Conservation (phyloP, 2,888 invertebrate genomes). For the Stenodera caucasica region DNA sequence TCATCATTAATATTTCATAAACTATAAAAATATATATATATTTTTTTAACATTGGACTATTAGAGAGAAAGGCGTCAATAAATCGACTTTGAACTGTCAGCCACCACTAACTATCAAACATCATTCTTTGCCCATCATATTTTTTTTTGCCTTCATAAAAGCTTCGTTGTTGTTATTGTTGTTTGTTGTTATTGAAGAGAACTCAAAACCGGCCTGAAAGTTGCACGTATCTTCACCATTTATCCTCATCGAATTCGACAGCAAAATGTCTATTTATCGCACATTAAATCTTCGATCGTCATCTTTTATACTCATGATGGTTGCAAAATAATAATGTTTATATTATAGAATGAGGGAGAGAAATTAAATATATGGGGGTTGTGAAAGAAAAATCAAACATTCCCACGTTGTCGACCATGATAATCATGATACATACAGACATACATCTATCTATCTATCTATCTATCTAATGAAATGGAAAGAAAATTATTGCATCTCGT, state of each 20-base stretch:
- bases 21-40: too few relatives aligned
- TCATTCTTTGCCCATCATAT: background rate
- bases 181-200: background rate
- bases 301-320: background rate
- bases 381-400: background rate
- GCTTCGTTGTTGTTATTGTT: background rate
- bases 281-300: background rate
- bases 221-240: slow-evolving; percentile 4
- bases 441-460: too few relatives aligned
- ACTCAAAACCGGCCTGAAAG: slow-evolving; percentile 3
- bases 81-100: slow-evolving; percentile 8
- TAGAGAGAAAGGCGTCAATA: slow-evolving; percentile 6
- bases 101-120: slow-evolving; percentile 9
- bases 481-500: slow-evolving; percentile 2
- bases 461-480: too few relatives aligned
- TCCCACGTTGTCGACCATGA: background rate
- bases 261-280: slow-evolving; percentile 5
- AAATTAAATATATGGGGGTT: background rate
- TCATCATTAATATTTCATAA: background rate
- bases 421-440: background rate
- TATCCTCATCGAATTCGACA: slow-evolving; percentile 6
- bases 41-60: slow-evolving; percentile 1
- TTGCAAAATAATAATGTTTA: background rate
- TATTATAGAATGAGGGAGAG: background rate
- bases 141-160: background rate